phyloP scores from a whole-genome alignment of 2,113 vertebrate species.

The Aegithalos caudatus region DNA sequence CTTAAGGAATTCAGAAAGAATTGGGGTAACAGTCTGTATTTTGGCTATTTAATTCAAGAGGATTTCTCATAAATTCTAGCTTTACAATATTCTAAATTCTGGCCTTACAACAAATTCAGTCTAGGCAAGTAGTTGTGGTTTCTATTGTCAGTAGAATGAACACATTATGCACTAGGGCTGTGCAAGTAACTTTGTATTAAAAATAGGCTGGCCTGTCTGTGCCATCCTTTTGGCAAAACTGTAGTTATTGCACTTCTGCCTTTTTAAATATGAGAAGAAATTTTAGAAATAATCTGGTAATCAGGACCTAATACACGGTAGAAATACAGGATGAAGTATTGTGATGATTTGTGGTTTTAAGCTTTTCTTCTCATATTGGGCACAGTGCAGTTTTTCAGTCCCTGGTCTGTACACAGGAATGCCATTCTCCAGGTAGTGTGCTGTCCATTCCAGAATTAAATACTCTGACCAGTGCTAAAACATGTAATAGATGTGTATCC shows the following conservation, averaged over 20 bases:
- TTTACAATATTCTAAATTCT: too few relatives aligned
- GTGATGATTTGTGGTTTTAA: background rate
- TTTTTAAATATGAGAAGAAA: background rate
- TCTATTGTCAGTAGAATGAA: background rate
- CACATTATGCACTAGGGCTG: background rate
- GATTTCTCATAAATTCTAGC: constrained; percentile 37
- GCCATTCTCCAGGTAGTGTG: background rate
- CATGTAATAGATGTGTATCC: background rate
- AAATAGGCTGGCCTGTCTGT: background rate
- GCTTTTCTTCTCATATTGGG: background rate
- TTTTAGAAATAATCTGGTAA: background rate
- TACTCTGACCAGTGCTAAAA: background rate
- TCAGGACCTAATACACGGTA: background rate
- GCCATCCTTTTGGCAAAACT: background rate
- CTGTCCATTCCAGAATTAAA: background rate
- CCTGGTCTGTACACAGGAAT: background rate
- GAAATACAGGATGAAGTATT: background rate
- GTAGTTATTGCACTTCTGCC: background rate
- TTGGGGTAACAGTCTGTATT: background rate
- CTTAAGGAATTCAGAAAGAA: background rate
- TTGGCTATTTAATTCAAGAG: constrained; percentile 35
- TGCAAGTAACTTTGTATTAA: background rate
- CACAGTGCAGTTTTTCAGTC: background rate
- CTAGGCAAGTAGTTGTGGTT: constrained; percentile 35
- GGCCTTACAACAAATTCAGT: constrained; percentile 16